Percentiles rank a stretch among this genome's conserved stretches.
phyloP scores from a whole-genome alignment of 2,113 vertebrate genomes.

The Ciconia boyciana region DNA sequence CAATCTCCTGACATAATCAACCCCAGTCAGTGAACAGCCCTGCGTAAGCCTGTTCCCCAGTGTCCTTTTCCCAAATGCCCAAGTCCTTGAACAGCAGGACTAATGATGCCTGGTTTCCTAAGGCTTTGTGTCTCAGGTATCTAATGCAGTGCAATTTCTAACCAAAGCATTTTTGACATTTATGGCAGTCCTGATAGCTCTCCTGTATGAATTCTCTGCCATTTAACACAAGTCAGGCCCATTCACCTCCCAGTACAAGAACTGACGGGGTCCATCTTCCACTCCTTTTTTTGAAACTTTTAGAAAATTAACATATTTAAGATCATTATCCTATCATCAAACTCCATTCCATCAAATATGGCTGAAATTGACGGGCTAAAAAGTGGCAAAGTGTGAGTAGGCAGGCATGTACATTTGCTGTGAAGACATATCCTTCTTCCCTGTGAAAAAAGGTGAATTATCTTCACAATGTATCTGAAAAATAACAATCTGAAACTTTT shows the following conservation, averaged over 20 bases:
- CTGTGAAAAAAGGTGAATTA: not conserved
- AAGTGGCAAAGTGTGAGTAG: rapidly evolving
- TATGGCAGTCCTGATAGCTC: not conserved
- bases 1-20: not conserved
- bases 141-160: not conserved
- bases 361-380: not conserved
- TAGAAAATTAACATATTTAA: not conserved
- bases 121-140: not conserved
- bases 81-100: not conserved
- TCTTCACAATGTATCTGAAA: not conserved
- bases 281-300: not conserved
- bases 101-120: not conserved
- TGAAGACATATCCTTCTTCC: not conserved
- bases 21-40: not conserved
- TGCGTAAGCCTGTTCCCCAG: not conserved
- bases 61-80: not conserved
- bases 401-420: not conserved
- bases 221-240: not conserved
- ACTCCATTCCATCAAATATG: not conserved
- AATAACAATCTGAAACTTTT: not conserved
- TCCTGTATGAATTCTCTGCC: not conserved
- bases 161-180: not conserved
- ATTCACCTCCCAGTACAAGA: not conserved
- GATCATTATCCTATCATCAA: not conserved
- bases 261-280: not conserved